Conservation (phyloP, 2,113 vertebrate genomes). For the Pollachius pollachius region DNA sequence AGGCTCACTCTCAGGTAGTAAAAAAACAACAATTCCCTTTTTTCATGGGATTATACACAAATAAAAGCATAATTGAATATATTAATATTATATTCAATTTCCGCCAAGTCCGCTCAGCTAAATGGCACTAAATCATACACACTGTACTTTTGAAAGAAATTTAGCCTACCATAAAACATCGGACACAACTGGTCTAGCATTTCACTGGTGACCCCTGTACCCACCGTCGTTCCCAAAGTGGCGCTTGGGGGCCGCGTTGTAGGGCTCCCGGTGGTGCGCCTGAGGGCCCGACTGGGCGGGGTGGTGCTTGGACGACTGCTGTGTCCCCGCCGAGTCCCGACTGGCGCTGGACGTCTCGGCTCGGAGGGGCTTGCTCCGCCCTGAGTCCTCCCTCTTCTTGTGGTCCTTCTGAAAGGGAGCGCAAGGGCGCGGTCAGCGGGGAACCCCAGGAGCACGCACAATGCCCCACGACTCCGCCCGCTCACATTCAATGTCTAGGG, state of each 20-base stretch:
- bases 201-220: slow-evolving; percentile 2
- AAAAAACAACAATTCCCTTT: too few relatives aligned
- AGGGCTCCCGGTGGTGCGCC: slow-evolving; percentile 86
- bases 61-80: too few relatives aligned
- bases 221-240: slow-evolving; percentile 88
- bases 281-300: slow-evolving; percentile 72
- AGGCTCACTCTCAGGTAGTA: too few relatives aligned
- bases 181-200: background rate
- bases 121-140: too few relatives aligned
- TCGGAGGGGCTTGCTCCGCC: slow-evolving; percentile 83
- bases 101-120: too few relatives aligned
- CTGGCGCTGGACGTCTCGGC: slow-evolving; percentile 87
- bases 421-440: background rate
- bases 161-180: background rate
- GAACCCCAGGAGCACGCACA: background rate
- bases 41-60: too few relatives aligned
- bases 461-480: background rate
- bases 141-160: too few relatives aligned
- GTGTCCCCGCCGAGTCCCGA: slow-evolving; percentile 83
- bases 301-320: slow-evolving; percentile 80
- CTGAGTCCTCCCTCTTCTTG: slow-evolving; percentile 86
- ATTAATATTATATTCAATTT: too few relatives aligned
- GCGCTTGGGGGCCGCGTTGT: slow-evolving; percentile 81
- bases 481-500: background rate
- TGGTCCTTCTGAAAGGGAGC: slow-evolving; percentile 78